A percentile compares a stretch with the other conserved stretches of the same genome.
Conservation (phyloP, 2,113 vertebrate genomes). For the Benitochromis conjunctus region DNA sequence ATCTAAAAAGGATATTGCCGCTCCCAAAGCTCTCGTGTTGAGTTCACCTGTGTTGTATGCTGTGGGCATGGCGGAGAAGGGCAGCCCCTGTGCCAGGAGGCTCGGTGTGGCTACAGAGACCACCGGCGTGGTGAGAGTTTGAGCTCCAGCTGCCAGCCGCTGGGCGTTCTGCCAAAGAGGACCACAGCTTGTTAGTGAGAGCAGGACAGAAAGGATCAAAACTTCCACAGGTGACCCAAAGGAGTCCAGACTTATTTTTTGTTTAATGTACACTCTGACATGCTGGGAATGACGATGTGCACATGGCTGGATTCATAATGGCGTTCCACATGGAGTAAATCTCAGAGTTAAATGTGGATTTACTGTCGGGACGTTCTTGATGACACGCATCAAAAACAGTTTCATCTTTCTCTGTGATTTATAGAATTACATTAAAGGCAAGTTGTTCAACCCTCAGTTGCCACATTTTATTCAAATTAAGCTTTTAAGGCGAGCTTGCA, state of each 20-base stretch:
- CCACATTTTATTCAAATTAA: background rate
- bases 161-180: slow-evolving; percentile 80
- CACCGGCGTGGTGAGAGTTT: slow-evolving; percentile 89
- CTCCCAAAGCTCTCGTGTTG: background rate
- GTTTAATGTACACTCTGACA: slow-evolving; percentile 2
- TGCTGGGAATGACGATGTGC: slow-evolving; percentile 53
- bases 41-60: slow-evolving; percentile 77
- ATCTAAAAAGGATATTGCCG: background rate
- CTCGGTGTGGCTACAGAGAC: slow-evolving; percentile 91
- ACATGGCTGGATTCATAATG: slow-evolving; percentile 21
- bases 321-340: slow-evolving; percentile 27
- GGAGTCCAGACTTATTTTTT: background rate
- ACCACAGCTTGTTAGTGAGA: background rate
- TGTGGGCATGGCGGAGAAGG: slow-evolving; percentile 78
- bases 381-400: slow-evolving; percentile 48
- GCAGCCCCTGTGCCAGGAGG: slow-evolving; percentile 85
- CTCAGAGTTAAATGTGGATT: slow-evolving; percentile 28
- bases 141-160: slow-evolving; percentile 81
- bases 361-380: slow-evolving; percentile 16
- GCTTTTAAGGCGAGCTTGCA: background rate
- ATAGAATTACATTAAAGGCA: slow-evolving; percentile 65
- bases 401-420: background rate
- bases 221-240: background rate
- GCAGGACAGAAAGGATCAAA: background rate
- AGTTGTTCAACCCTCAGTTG: background rate